Evolutionary conservation across 2,888 invertebrate genomes (phyloP).

Genomic region (Cordylochernes scorpioides): DNA sequence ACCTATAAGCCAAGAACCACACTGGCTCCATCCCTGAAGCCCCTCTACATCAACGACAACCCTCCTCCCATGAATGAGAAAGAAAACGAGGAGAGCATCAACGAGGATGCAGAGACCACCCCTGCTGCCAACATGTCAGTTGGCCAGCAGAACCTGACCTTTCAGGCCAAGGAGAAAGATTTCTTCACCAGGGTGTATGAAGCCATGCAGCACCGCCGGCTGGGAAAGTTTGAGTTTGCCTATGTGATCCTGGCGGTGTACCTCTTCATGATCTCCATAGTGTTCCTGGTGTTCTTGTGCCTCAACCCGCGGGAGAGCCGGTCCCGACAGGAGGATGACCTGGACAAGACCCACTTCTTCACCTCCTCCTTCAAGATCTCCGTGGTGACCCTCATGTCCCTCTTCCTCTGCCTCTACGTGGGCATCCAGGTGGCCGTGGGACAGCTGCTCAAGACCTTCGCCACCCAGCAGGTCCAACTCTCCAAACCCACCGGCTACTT

Average conservation of each 20-base stretch:
- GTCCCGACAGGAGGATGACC: constrained; percentile 12
- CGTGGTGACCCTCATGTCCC: constrained; percentile 20
- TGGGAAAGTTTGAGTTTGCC: constrained; percentile 17
- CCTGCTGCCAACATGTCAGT: not conserved
- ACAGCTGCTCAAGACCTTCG: constrained; percentile 23
- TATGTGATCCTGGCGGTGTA: constrained; percentile 22
- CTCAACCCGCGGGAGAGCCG: constrained; percentile 17
- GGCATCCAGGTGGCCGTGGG: constrained; percentile 25
- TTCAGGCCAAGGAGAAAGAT: not conserved
- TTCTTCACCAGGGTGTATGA: not conserved
- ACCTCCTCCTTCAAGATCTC: constrained; percentile 15
- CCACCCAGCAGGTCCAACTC: constrained; percentile 19
- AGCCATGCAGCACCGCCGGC: not conserved
- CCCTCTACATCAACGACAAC: too few species aligned
- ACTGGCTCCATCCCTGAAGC: too few species aligned
- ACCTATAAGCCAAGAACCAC: too few species aligned
- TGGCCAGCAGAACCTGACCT: too few species aligned
- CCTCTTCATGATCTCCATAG: constrained; percentile 18
- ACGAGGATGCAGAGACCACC: not conserved
- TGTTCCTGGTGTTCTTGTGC: constrained; percentile 21
- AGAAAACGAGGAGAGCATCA: not conserved
- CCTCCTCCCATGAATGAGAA: too few species aligned
- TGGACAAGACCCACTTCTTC: constrained; percentile 2
- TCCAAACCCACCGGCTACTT: constrained; percentile 19
- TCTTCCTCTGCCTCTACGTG: constrained; percentile 23